phyloP scores from a whole-genome alignment of 2,797 vertebrate species.

The Alosa sapidissima region DNA sequence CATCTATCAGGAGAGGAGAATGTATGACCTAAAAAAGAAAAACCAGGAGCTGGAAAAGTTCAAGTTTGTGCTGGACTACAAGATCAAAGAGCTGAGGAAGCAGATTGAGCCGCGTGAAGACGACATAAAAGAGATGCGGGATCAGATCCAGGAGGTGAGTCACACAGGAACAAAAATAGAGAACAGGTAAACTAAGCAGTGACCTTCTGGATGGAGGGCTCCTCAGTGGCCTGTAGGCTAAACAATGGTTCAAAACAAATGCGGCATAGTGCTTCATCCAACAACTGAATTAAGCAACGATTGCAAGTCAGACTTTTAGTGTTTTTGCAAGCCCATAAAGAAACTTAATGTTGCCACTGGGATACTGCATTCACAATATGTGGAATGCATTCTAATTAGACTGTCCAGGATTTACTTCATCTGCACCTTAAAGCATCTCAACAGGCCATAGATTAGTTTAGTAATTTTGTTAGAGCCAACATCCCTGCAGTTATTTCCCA shows the following conservation, averaged over 20 bases:
- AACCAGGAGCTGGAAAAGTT: constrained; percentile 84
- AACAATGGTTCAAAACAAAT: background rate
- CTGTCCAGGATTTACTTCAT: background rate
- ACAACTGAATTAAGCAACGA: background rate
- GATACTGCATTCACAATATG: background rate
- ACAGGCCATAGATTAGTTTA: background rate
- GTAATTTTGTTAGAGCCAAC: background rate
- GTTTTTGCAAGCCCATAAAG: background rate
- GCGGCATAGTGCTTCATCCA: background rate
- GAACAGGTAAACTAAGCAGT: background rate
- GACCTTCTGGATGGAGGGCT: background rate
- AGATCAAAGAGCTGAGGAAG: constrained; percentile 82
- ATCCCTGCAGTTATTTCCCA: background rate
- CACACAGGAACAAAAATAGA: background rate
- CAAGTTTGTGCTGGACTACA: constrained; percentile 82
- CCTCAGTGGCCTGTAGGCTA: background rate
- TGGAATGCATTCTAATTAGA: background rate
- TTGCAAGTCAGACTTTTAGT: background rate
- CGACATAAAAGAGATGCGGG: constrained; percentile 76
- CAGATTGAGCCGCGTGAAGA: constrained; percentile 80
- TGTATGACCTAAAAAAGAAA: constrained; percentile 79
- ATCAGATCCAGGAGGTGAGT: constrained; percentile 65
- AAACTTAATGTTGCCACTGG: background rate
- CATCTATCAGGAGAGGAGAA: constrained; percentile 73
- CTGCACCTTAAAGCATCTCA: background rate